Percentiles rank a stretch among this genome's conserved stretches.
phyloP scores from a whole-genome alignment of 1,140 invertebrate species.

The Dinothrombium tinctorium region DNA sequence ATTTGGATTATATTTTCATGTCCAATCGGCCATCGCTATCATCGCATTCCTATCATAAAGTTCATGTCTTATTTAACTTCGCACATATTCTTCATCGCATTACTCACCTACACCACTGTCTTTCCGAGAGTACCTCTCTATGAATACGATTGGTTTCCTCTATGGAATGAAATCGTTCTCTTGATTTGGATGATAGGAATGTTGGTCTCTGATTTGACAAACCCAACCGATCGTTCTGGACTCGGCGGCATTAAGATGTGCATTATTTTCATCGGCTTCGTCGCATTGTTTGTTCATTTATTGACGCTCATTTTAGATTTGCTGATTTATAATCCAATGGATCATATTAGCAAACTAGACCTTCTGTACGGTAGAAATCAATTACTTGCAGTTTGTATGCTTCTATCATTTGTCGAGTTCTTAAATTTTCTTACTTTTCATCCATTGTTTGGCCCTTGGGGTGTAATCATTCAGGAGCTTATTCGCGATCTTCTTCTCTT shows the following conservation, averaged over 20 bases:
- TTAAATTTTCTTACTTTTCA: conserved; percentile 93
- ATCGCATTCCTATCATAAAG: conserved; percentile 76
- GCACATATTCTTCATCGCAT: conserved; percentile 84
- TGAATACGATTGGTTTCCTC: conserved; percentile 26
- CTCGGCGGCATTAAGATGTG: conserved; percentile 68
- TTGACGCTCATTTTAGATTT: not conserved
- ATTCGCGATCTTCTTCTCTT: conserved; percentile 63
- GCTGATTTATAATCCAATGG: not conserved
- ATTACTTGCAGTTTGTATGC: conserved; percentile 73
- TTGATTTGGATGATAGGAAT: conserved; percentile 85
- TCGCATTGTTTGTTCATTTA: conserved; percentile 66
- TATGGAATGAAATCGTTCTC: conserved; percentile 92
- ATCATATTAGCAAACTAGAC: conserved; percentile 1
- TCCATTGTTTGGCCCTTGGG: conserved; percentile 94
- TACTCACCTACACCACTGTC: conserved; percentile 71
- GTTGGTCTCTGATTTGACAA: conserved; percentile 81
- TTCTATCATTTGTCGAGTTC: conserved; percentile 87
- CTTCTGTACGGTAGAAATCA: conserved; percentile 65
- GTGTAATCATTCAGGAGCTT: conserved; percentile 34
- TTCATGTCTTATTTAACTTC: conserved; percentile 98
- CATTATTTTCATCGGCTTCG: conserved; percentile 70
- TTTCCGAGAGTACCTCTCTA: conserved; percentile 39
- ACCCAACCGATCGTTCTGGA: conserved; percentile 81
- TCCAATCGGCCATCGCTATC: conserved; percentile 79
- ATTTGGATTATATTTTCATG: conserved; percentile 90